These are phyloP conservation scores for Leucoma salicis DNA, from an alignment of 2,888 invertebrate genomes.

Conservation along the genomic window DNA sequence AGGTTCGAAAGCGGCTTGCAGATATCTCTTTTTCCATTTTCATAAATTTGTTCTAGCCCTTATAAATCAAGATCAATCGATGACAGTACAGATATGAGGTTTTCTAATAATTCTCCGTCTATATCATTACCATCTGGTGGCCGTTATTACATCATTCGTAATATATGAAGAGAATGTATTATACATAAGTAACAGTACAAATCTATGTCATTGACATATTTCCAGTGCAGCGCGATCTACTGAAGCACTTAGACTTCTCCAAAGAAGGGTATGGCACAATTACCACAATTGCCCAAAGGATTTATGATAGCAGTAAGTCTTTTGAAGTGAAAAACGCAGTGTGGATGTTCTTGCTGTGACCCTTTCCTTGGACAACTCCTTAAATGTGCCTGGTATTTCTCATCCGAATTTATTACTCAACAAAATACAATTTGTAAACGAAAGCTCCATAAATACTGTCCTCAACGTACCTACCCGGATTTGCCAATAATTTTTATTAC, in stretches of 20 bases:
- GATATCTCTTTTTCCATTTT: too few relatives aligned
- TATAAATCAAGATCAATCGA: too few relatives aligned
- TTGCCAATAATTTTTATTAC: too few relatives aligned
- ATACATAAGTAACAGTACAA: too few relatives aligned
- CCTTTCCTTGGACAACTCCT: conserved; percentile 11
- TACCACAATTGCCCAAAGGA: conserved; percentile 8
- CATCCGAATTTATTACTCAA: neutral
- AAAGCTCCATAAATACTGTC: neutral
- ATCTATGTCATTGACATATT: too few relatives aligned
- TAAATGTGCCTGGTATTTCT: neutral
- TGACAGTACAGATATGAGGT: too few relatives aligned
- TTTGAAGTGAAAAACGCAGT: neutral
- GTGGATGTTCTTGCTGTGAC: conserved; percentile 8
- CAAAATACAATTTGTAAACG: neutral
- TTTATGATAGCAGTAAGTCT: conserved; percentile 14
- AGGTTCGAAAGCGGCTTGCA: too few relatives aligned
- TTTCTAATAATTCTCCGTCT: too few relatives aligned
- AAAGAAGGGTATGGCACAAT: conserved; percentile 12
- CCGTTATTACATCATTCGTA: too few relatives aligned
- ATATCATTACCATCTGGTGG: too few relatives aligned
- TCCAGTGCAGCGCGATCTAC: conserved; percentile 64
- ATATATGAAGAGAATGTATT: too few relatives aligned
- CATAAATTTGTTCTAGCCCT: too few relatives aligned
- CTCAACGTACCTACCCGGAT: neutral
- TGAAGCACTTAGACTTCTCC: conserved; percentile 8